Evolutionary conservation across 2,113 vertebrate species (phyloP), one percentile per base, ranked within the genome.

Genomic region (Leptocoma aspasia): DNA sequence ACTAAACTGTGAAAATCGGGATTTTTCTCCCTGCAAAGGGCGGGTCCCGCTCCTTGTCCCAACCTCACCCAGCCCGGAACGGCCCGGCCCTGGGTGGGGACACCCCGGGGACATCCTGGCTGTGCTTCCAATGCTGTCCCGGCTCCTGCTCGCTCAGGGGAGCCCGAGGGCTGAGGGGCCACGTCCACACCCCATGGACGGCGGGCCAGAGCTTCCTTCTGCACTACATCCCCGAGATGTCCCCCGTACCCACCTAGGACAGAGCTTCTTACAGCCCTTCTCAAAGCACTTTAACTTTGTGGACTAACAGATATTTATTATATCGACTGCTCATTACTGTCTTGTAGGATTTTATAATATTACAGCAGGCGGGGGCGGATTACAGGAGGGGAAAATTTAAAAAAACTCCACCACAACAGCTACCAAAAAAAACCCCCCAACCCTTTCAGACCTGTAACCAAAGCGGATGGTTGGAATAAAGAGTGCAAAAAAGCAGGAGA

Each of bases 261-360:
- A 81, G 96, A 94, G 94, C 90, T 94, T 91, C 61, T 94, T 86
- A 86, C 84, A 60, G 60, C 96, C 94, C 94, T 97, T 96, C 95
- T 98, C 94, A 87, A 97, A 97, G 98, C 97, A 98, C 98, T 98
- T 98, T 98, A 98, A 97, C 95, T 96, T 95, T 93, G 95, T 97
- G 95, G 63, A 97, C 95, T 98, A 98, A 97, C 96, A 95, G 92
- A 96, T 94, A 98, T 98, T 97, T 98, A 98, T 98, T 98, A 72
- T 98, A 57, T 28, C 59, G 8, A 35, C 83, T 61, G 60, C 30
- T 13, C 11, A 3, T 83, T 69, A 22, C 71, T 63, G 61, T 33
- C 77, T 60, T 33, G 64, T 56, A 68, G 86, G 44, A 76, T 96
- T 96, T 95, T 96, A 80, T 96, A 96, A 91, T 53, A 31, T 66